phyloP scores from a whole-genome alignment of 1,140 invertebrate genomes.

The Pseudachorutes palmiensis region DNA sequence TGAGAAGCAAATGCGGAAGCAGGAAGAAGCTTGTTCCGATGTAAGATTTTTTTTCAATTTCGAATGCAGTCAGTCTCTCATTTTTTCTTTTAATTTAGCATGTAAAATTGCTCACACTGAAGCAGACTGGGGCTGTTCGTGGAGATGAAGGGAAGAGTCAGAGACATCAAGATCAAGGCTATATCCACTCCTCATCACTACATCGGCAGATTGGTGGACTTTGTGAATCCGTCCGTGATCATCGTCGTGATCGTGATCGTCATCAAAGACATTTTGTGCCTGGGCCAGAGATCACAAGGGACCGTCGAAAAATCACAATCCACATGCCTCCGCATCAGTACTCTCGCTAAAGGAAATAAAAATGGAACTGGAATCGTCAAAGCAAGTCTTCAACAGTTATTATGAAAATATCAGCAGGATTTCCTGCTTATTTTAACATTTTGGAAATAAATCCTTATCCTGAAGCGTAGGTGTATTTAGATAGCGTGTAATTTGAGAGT shows the following conservation, averaged over 20 bases:
- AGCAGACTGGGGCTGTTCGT: not conserved
- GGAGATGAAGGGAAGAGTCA: not conserved
- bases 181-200: not conserved
- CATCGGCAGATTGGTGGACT: not conserved
- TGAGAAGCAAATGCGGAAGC: not conserved
- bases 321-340: not conserved
- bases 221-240: not conserved
- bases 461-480: too few relatives aligned
- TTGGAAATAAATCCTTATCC: too few relatives aligned
- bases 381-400: too few relatives aligned
- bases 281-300: not conserved
- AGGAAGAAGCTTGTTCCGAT: not conserved
- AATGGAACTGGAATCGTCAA: too few relatives aligned
- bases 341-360: too few relatives aligned
- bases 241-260: not conserved
- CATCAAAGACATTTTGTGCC: not conserved
- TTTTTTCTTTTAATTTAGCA: not conserved
- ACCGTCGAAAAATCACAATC: not conserved
- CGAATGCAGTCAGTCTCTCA: not conserved
- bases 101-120: not conserved
- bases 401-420: too few relatives aligned
- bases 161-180: not conserved
- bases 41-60: not conserved
- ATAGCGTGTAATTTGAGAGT: too few relatives aligned
- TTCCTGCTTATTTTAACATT: too few relatives aligned